Evolutionary conservation across 2,888 invertebrate genomes (phyloP), one percentile per base, ranked within the genome.

Genomic region (Andrena minutula): DNA sequence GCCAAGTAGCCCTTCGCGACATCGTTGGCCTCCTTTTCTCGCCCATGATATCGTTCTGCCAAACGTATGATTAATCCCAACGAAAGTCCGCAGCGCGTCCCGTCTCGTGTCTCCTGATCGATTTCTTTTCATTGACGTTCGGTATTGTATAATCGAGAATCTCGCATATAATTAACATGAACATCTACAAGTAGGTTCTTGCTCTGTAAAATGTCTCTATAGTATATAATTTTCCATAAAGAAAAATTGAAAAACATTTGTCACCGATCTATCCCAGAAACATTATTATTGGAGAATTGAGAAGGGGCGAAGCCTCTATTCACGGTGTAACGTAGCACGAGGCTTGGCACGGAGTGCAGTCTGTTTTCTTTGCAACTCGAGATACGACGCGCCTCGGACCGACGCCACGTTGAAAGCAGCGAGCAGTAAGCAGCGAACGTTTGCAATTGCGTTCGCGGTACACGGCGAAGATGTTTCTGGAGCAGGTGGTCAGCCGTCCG

Each of bases 281-380:
- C 53, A 53, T 53, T 23, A 58, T 73, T 35, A 51, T 28, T 32
- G 16, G 58, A 69, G 49, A 35, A 49, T 26, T 30, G 58, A 49
- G 49, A 58, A 32, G 61, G 0, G 12, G 60, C n/a, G 49, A 51
- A 2, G 56, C n/a, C 10, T 58, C 32, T 28, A 49, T 69, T 68
- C 53, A 32, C n/a, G 68, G 69, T 68, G 47, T 41, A 28, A 47
- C 73, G 69, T 49, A 51, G 71, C 41, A 69, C 73, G 82, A 64
- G 79, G 75, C 79, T 86, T 88, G 87, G 86, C 88, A 88, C 83
- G 35, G 51, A 41, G 8, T 66, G 76, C 30, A 32, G 70, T 70
- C 83, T 83, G 87, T 88, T 88, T 85, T 88, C 87, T 83, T 87
- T 88, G 88, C 81, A 86, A 86, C 81, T 58, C 69, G 83, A 86